Percentiles rank a stretch among this genome's conserved stretches.
Conservation (phyloP, 35 echinoderm and acorn worm species). For the Eucidaris tribuloides region DNA sequence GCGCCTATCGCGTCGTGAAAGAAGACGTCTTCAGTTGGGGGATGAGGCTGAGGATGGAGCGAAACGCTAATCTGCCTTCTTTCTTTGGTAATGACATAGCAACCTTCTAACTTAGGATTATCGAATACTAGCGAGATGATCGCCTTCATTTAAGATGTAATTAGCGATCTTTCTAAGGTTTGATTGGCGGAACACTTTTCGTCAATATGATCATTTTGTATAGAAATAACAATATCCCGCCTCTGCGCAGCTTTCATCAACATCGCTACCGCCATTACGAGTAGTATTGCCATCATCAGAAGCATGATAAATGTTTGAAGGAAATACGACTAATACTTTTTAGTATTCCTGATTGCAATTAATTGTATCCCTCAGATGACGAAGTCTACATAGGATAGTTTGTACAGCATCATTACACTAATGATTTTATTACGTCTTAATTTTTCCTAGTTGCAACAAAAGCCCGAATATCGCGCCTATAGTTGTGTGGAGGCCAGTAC, state of each 20-base stretch:
- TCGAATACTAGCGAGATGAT: conserved; percentile 66
- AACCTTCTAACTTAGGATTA: conserved; percentile 37
- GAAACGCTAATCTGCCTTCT: conserved; percentile 15
- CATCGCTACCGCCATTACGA: not conserved
- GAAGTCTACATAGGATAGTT: no score
- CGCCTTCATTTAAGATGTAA: conserved; percentile 62
- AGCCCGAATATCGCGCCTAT: no score
- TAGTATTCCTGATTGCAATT: no score
- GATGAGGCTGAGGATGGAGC: conserved; percentile 35
- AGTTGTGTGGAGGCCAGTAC: no score
- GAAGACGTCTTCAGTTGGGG: conserved; percentile 36
- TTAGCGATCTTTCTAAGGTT: not conserved
- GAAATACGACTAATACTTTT: no score
- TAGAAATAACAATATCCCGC: not conserved
- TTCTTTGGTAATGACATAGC: conserved; percentile 32
- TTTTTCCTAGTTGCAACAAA: no score
- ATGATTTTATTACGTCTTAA: no score
- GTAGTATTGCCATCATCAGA: no score
- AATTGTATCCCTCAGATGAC: no score
- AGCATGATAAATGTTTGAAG: no score
- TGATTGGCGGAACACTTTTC: not conserved
- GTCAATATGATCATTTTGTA: not conserved
- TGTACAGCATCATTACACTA: no score
- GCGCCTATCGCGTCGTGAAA: conserved; percentile 44
- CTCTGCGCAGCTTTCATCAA: not conserved